Conservation (phyloP, 2,113 vertebrate genomes). For the Prolemur simus region DNA sequence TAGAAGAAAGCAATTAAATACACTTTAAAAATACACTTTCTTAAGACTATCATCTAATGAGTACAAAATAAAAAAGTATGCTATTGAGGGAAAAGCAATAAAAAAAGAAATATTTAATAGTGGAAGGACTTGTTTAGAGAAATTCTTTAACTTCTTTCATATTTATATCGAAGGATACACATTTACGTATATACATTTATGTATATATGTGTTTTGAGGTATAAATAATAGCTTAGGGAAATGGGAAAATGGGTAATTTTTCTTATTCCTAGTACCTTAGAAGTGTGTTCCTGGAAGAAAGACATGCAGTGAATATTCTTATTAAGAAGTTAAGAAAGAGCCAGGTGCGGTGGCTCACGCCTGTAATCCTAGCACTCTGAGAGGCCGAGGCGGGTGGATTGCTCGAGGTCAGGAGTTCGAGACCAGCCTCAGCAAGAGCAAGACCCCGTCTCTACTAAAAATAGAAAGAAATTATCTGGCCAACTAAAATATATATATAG, state of each 20-base stretch:
- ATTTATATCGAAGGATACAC: background rate
- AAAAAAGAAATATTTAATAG: background rate
- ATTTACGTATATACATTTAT: background rate
- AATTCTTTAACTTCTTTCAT: background rate
- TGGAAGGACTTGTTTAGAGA: background rate
- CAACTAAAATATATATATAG: too few relatives aligned
- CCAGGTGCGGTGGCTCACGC: too few relatives aligned
- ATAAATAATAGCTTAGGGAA: background rate
- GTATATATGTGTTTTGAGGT: background rate
- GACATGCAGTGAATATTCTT: background rate
- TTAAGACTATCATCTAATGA: slow-evolving; percentile 29
- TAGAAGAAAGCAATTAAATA: slow-evolving; percentile 12
- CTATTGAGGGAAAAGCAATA: background rate
- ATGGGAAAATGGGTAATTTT: background rate
- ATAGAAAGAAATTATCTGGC: too few relatives aligned
- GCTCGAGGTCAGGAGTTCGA: too few relatives aligned
- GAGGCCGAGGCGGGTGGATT: too few relatives aligned
- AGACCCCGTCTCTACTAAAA: too few relatives aligned
- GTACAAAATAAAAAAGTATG: background rate
- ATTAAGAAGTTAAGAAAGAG: slow-evolving; percentile 24
- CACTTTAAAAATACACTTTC: slow-evolving; percentile 16
- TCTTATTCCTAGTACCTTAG: background rate
- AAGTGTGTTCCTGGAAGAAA: background rate
- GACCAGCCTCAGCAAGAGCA: too few relatives aligned
- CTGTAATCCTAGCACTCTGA: too few relatives aligned